Evolutionary conservation across 2,888 invertebrate species (phyloP).

Genomic region (Hypomecis atomaria): DNA sequence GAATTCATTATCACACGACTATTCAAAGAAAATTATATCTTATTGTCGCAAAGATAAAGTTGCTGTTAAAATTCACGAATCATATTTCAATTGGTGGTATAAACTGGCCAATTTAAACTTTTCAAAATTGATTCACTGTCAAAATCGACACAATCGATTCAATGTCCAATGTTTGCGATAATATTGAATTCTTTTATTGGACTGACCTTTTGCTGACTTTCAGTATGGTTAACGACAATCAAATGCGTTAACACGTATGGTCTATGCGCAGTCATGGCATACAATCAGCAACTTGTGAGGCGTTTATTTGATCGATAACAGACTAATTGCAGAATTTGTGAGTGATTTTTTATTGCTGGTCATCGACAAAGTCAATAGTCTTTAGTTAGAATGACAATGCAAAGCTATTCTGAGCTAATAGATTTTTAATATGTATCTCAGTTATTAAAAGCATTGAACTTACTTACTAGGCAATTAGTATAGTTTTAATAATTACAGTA

Average conservation of each 20-base stretch:
- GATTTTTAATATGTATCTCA: not conserved
- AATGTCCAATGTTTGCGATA: conserved; percentile 76
- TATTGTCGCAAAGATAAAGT: conserved; percentile 23
- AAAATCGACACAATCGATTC: conserved; percentile 74
- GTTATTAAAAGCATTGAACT: too few relatives aligned
- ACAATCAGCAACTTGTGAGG: conserved; percentile 29
- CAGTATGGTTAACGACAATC: conserved; percentile 52
- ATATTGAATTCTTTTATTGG: conserved; percentile 65
- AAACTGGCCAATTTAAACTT: conserved; percentile 54
- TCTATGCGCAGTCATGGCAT: conserved; percentile 42
- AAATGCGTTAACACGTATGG: conserved; percentile 57
- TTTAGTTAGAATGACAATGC: not conserved
- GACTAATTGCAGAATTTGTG: conserved; percentile 9
- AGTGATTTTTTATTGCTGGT: conserved; percentile 1
- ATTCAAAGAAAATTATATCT: conserved; percentile 23
- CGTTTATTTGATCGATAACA: conserved; percentile 10
- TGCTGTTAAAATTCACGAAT: conserved; percentile 20
- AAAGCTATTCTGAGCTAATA: not conserved
- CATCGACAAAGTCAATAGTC: not conserved
- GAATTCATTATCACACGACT: conserved; percentile 45
- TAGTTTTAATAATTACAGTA: too few relatives aligned
- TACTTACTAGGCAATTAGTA: too few relatives aligned
- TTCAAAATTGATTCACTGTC: conserved; percentile 79
- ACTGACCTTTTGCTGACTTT: conserved; percentile 62
- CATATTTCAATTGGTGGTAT: conserved; percentile 19